phyloP scores from a whole-genome alignment of 2,888 invertebrate species.

The Bellardia pandia region DNA sequence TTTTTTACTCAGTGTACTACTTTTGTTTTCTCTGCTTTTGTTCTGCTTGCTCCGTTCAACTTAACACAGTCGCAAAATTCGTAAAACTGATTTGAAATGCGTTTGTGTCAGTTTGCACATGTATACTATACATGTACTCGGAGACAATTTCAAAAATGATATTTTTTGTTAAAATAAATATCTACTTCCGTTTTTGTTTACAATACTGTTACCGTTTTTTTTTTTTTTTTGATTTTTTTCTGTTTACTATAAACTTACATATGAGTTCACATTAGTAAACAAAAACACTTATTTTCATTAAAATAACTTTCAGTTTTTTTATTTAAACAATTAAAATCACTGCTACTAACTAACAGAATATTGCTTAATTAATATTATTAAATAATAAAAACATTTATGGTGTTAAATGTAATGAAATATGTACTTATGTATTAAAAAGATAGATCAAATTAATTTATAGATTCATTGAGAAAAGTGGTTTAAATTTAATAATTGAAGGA shows the following conservation, averaged over 20 bases:
- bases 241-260: not conserved
- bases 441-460: not conserved
- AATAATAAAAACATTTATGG: not conserved
- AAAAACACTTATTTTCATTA: conserved; percentile 26
- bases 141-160: conserved; percentile 27
- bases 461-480: conserved; percentile 8
- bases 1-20: too few species aligned
- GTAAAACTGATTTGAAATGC: too few species aligned
- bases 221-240: not conserved
- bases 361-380: not conserved
- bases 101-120: too few species aligned
- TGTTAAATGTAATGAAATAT: not conserved
- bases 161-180: conserved; percentile 10
- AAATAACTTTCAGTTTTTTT: conserved; percentile 57
- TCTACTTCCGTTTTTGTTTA: conserved; percentile 56
- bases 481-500: not conserved
- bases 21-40: too few species aligned
- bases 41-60: too few species aligned
- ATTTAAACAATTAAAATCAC: conserved; percentile 15
- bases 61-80: too few species aligned
- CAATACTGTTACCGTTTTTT: conserved; percentile 36
- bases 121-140: too few species aligned
- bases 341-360: conserved; percentile 17
- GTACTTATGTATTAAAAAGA: not conserved
- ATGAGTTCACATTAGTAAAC: not conserved